phyloP scores from a whole-genome alignment of 2,797 vertebrate genomes.

The Eulemur rubriventer region DNA sequence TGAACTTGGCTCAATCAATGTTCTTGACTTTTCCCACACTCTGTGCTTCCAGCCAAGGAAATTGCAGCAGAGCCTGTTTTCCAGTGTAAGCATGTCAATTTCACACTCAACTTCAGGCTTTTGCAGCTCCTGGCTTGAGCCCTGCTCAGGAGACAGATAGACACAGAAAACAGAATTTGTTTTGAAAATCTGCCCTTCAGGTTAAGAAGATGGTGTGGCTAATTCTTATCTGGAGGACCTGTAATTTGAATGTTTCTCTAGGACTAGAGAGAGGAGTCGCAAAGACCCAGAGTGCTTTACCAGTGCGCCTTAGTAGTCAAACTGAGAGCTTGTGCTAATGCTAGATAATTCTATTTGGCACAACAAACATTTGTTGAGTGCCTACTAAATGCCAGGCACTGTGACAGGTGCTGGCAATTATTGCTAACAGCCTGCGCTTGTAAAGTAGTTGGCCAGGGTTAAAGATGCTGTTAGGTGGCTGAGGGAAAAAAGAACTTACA shows the following conservation, averaged over 20 bases:
- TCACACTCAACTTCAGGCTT: not conserved
- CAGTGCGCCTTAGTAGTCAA: not conserved
- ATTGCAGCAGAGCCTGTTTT: constrained; percentile 43
- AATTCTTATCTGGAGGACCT: not conserved
- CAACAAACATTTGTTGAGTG: constrained; percentile 53
- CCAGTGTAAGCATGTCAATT: not conserved
- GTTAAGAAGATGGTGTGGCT: not conserved
- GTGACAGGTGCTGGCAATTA: constrained; percentile 60
- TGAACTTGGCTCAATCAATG: not conserved
- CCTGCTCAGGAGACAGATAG: not conserved
- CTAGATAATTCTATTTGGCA: constrained; percentile 62
- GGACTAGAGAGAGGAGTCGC: not conserved
- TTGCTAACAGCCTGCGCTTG: constrained; percentile 46
- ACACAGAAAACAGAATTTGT: not conserved
- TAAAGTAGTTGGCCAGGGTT: constrained; percentile 18
- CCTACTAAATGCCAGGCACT: constrained; percentile 39
- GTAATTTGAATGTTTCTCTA: not conserved
- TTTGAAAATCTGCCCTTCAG: constrained; percentile 16
- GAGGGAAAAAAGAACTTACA: no score
- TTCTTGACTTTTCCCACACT: constrained; percentile 65
- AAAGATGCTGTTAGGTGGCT: not conserved
- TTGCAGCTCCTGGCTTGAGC: not conserved
- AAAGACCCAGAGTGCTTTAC: not conserved
- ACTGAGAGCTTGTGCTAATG: constrained; percentile 17
- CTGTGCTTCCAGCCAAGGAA: constrained; percentile 6